These are phyloP conservation scores for Drosophila sturtevanti DNA, from an alignment of 1,140 invertebrate genomes.

Conservation along the genomic window DNA sequence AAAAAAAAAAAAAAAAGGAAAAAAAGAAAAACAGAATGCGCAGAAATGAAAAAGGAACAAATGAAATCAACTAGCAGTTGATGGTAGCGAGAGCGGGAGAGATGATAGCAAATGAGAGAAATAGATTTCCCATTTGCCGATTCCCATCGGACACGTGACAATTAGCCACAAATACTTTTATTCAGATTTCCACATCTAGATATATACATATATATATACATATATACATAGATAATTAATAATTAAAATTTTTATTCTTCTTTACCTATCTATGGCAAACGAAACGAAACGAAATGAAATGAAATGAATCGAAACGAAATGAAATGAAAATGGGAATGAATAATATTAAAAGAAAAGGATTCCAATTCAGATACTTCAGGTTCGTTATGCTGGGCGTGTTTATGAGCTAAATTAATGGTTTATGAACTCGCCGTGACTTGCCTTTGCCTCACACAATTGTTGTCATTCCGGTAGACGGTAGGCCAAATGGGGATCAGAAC, in stretches of 20 bases:
- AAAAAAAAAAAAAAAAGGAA: not conserved
- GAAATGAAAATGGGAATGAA: not conserved
- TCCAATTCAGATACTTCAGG: not conserved
- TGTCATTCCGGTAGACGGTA: conserved; percentile 16
- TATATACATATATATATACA: not conserved
- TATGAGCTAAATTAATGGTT: conserved; percentile 76
- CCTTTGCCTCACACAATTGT: conserved; percentile 33
- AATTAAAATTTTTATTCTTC: not conserved
- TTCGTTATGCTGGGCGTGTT: conserved; percentile 51
- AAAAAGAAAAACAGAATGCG: not conserved
- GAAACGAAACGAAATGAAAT: not conserved
- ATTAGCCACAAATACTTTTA: conserved; percentile 70
- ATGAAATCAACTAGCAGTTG: too few relatives aligned
- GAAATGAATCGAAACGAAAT: not conserved
- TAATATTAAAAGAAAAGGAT: conserved; percentile 9
- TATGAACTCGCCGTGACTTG: conserved; percentile 57
- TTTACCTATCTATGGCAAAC: too few relatives aligned
- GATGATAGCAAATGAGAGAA: conserved; percentile 18
- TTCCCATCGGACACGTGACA: conserved; percentile 41
- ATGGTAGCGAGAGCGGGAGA: conserved; percentile 24
- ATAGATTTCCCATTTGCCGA: conserved; percentile 39
- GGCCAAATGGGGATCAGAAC: conserved; percentile 37
- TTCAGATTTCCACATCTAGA: conserved; percentile 57
- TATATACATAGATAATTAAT: not conserved
- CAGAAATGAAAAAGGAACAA: not conserved